Evolutionary conservation across 2,888 invertebrate genomes (phyloP).

Genomic region (Chrysomela aeneicollis): DNA sequence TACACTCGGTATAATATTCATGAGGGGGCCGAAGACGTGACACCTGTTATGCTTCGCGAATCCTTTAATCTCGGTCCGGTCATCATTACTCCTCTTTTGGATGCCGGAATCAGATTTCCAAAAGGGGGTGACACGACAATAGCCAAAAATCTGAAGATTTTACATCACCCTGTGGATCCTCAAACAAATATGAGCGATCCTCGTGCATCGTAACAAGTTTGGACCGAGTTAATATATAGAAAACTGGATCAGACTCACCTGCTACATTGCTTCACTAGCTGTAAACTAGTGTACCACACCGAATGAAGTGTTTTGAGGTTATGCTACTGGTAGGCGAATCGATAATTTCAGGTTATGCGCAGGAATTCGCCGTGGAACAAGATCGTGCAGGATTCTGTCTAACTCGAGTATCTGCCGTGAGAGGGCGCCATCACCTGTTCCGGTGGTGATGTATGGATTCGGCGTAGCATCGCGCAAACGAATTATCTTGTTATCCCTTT

Average conservation of each 20-base stretch:
- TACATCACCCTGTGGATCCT: too few species aligned
- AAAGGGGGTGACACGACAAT: not conserved
- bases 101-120: too few species aligned
- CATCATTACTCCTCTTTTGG: too few species aligned
- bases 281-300: not conserved
- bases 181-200: too few species aligned
- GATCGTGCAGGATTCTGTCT: slow-evolving; percentile 6
- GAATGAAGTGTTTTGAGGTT: not conserved
- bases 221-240: too few species aligned
- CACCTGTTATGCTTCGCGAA: slow-evolving; percentile 36
- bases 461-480: slow-evolving; percentile 40
- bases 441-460: slow-evolving; percentile 38
- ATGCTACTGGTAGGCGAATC: not conserved
- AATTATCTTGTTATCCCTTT: slow-evolving; percentile 58
- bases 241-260: too few species aligned
- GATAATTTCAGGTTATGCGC: not conserved
- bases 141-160: too few species aligned
- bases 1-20: slow-evolving; percentile 27
- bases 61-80: slow-evolving; percentile 27
- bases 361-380: slow-evolving; percentile 17
- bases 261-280: too few species aligned
- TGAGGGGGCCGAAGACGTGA: slow-evolving; percentile 27
- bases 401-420: slow-evolving; percentile 36
- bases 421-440: slow-evolving; percentile 39
- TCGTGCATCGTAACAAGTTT: too few species aligned